Evolutionary conservation across 2,888 invertebrate genomes (phyloP), one percentile per base, ranked within the genome.

Genomic region (Venusia cambrica): DNA sequence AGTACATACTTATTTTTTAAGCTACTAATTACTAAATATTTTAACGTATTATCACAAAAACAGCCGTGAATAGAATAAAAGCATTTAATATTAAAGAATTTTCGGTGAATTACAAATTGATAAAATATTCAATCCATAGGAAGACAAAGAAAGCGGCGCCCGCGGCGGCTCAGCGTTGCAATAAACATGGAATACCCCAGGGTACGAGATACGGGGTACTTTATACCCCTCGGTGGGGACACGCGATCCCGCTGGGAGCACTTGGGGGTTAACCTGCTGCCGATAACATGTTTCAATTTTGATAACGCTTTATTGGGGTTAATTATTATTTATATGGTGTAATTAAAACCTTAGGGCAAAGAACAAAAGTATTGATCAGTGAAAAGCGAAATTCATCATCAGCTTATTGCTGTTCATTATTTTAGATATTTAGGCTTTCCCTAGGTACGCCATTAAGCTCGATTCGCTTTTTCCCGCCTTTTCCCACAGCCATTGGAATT

Each of bases 201-300:
- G 64, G 67, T 64, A 56, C 54, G 10, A 33, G 45, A 47, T 42
- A 40, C 47, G 37, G 48, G 35, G 49, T 36, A 33, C 31, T 32
- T 32, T 32, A 18, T 33, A 37, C 50, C 44, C 55, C 55, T 54
- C n/a, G 44, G 45, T 48, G 49, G 51, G 59, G 62, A 53, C 76
- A 74, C 72, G 78, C 73, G 48, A 71, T 62, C 74, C 84, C 74
- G 57, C 56, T 40, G 84, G 78, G 84, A 67, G 62, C 76, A 80
- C 84, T 83, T 77, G 68, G 72, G 63, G 62, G 59, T 56, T 39
- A 59, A 62, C 63, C 59, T 60, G 59, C 53, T 35, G 50, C 40
- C 41, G 41, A 38, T 53, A 55, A 35, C 27, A 35, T 31, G 35
- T 40, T 40, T 35, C 24, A 40, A 72, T 73, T 72, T 64, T 60